Conservation (phyloP, 1,140 invertebrate species). For the Danaus plexippus region DNA sequence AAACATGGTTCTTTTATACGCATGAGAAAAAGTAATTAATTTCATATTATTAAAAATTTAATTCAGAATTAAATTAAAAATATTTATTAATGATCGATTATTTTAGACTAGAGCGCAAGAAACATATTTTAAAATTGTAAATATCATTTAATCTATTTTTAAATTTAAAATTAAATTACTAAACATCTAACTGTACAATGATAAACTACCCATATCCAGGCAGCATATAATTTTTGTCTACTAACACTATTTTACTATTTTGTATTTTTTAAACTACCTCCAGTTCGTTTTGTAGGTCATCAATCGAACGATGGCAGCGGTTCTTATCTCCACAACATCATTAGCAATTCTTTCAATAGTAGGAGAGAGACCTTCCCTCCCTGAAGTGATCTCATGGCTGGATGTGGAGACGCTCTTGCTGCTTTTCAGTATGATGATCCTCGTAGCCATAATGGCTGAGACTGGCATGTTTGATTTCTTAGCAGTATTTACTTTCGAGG, state of each 20-base stretch:
- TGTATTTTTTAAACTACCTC: not conserved
- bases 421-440: constrained; percentile 94
- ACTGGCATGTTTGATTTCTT: constrained; percentile 92
- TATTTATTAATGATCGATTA: too few species aligned
- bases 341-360: constrained; percentile 81
- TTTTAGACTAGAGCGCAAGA: too few species aligned
- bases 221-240: not conserved
- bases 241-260: not conserved
- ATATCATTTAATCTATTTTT: too few species aligned
- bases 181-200: too few species aligned
- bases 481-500: constrained; percentile 86
- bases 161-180: too few species aligned
- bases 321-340: constrained; percentile 83
- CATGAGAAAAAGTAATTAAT: too few species aligned
- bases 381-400: constrained; percentile 87
- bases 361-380: constrained; percentile 82
- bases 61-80: too few species aligned
- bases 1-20: too few species aligned
- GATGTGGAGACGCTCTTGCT: constrained; percentile 90
- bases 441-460: constrained; percentile 90
- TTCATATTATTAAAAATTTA: too few species aligned
- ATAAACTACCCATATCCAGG: too few species aligned
- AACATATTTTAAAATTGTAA: too few species aligned
- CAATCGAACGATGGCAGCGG: constrained; percentile 87
- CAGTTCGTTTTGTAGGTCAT: constrained; percentile 70